Evolutionary conservation across 2,888 invertebrate genomes (phyloP).

Genomic region (Drosophila kambysellisi): DNA sequence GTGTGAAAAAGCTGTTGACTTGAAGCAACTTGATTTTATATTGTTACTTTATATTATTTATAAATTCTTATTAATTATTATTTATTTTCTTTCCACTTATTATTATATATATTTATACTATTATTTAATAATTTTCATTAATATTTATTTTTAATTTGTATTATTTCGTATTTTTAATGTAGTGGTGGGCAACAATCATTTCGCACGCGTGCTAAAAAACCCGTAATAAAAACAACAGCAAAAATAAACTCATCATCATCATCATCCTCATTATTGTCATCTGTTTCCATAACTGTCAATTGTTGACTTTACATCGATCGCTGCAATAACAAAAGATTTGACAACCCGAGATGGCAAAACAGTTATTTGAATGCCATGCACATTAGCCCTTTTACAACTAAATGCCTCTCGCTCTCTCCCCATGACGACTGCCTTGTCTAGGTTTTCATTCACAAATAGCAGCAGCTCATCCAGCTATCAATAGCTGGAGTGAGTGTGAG

Average conservation of each 20-base stretch:
- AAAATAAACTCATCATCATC: conserved; percentile 44
- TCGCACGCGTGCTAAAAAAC: conserved; percentile 28
- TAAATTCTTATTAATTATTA: background rate
- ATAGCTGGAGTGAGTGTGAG: background rate
- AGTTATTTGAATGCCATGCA: conserved; percentile 57
- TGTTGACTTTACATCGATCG: conserved; percentile 71
- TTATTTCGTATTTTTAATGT: background rate
- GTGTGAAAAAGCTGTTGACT: conserved; percentile 28
- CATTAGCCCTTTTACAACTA: conserved; percentile 44
- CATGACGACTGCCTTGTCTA: background rate
- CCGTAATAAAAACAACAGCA: conserved; percentile 12
- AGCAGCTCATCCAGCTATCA: background rate
- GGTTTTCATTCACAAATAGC: conserved; percentile 55
- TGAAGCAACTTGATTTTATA: conserved; percentile 4
- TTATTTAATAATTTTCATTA: background rate
- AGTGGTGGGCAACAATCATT: background rate
- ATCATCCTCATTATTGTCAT: conserved; percentile 67
- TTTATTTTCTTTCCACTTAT: background rate
- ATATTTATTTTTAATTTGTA: background rate
- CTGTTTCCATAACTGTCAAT: conserved; percentile 80
- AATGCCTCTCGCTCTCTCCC: background rate
- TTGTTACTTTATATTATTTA: background rate
- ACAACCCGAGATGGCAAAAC: conserved; percentile 37
- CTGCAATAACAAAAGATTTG: conserved; percentile 46
- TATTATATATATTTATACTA: background rate